Percentiles rank a stretch among this genome's conserved stretches.
phyloP scores from a whole-genome alignment of 92 coral and sea anemone species.

The Zoanthus gigantus region DNA sequence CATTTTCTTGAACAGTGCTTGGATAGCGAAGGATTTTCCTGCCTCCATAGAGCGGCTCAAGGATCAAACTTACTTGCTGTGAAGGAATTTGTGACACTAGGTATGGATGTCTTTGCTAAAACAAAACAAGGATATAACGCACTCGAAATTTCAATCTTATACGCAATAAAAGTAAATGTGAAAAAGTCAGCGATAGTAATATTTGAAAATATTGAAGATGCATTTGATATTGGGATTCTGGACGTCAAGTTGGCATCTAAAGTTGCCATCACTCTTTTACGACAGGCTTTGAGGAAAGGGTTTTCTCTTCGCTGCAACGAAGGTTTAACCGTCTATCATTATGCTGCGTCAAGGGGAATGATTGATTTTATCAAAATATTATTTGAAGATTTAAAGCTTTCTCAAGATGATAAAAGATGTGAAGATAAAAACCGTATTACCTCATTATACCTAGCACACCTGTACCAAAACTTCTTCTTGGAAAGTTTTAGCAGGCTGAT shows the following conservation, averaged over 20 bases:
- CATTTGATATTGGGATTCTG: not conserved
- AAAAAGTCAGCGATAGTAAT: not conserved
- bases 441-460: conserved; percentile 17
- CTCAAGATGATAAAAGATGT: not conserved
- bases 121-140: conserved; percentile 10
- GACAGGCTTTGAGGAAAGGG: not conserved
- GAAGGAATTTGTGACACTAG: not conserved
- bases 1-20: conserved; percentile 28
- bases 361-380: not conserved
- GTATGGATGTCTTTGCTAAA: not conserved
- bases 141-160: not conserved
- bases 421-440: conserved; percentile 12
- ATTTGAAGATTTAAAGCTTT: conserved; percentile 4
- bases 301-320: conserved; percentile 11
- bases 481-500: no score
- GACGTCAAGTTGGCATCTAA: conserved; percentile 27
- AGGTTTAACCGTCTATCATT: conserved; percentile 15
- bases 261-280: not conserved
- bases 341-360: conserved; percentile 43
- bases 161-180: not conserved
- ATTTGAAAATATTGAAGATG: not conserved
- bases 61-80: conserved; percentile 20
- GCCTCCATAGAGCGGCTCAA: conserved; percentile 37
- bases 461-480: not conserved
- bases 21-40: conserved; percentile 27